Conservation (phyloP, 2,888 invertebrate species). For the Caenorhabditis drosophilae region DNA sequence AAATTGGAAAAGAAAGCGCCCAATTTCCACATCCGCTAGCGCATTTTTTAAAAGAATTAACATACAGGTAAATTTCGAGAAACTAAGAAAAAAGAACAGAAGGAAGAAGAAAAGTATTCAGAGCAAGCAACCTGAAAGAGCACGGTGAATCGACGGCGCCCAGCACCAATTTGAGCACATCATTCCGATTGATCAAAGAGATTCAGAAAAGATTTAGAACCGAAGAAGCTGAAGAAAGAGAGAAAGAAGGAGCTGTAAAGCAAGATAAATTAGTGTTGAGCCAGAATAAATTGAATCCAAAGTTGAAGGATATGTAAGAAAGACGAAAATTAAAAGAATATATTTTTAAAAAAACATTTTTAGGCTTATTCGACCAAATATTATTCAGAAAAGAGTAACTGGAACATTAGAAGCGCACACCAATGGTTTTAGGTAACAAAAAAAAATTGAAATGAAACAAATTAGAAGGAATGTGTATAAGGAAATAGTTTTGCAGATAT, state of each 20-base stretch:
- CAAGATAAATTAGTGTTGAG: conserved; percentile 93
- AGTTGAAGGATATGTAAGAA: conserved; percentile 72
- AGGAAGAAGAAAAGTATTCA: conserved; percentile 10
- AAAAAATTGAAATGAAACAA: conserved; percentile 71
- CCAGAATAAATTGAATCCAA: conserved; percentile 86
- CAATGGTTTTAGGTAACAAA: too few relatives aligned
- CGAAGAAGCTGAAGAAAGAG: conserved; percentile 94
- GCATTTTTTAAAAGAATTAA: conserved; percentile 95
- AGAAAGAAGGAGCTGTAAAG: conserved; percentile 95
- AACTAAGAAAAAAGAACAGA: too few relatives aligned
- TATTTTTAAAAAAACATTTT: conserved; percentile 75
- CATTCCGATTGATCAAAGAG: conserved; percentile 96
- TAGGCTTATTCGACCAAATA: conserved; percentile 92
- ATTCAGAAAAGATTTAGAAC: conserved; percentile 93
- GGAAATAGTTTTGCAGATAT: conserved; percentile 76
- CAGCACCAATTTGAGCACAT: conserved; percentile 92
- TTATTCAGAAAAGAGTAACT: conserved; percentile 78
- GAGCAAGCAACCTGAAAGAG: conserved; percentile 42
- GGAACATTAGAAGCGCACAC: conserved; percentile 89
- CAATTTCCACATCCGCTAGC: conserved; percentile 92
- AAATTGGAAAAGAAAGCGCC: conserved; percentile 86
- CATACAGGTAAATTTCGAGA: conserved; percentile 71
- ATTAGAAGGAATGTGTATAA: neutral
- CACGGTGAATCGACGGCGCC: conserved; percentile 87
- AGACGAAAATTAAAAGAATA: too few relatives aligned